Evolutionary conservation across 2,113 vertebrate species (phyloP).

Genomic region (Forbesichthys papilliferus): DNA sequence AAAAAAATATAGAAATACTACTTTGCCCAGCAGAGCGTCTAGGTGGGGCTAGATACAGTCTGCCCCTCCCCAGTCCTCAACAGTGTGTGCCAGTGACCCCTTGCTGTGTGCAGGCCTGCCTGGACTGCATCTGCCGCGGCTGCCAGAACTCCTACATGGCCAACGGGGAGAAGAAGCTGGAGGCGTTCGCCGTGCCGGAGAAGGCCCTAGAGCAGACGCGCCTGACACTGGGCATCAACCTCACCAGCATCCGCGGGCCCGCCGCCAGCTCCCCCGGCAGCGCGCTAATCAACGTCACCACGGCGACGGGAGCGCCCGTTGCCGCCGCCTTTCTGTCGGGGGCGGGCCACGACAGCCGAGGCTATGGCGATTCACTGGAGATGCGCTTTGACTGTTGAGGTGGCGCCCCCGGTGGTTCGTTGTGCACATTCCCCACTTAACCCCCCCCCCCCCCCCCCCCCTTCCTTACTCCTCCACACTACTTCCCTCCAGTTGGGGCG

Average conservation of each 20-base stretch:
- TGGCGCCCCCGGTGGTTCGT: conserved; percentile 31
- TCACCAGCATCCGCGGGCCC: conserved; percentile 95
- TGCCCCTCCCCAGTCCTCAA: no score
- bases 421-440: conserved; percentile 59
- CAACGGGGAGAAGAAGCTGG: conserved; percentile 99
- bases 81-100: no score
- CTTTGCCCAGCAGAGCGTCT: no score
- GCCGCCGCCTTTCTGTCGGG: conserved; percentile 73
- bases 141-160: conserved; percentile 99
- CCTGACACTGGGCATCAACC: conserved; percentile 98
- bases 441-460: not conserved
- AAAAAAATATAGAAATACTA: no score
- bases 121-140: conserved; percentile 99
- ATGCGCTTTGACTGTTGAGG: conserved; percentile 98
- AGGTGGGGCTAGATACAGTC: no score
- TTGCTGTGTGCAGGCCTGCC: conserved; percentile 79
- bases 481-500: conserved; percentile 34
- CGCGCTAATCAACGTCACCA: conserved; percentile 96
- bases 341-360: conserved; percentile 89
- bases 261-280: conserved; percentile 81
- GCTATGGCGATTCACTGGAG: conserved; percentile 95
- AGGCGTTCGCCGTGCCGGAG: conserved; percentile 98
- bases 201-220: conserved; percentile 98
- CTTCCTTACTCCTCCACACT: not conserved
- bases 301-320: conserved; percentile 84